phyloP scores from a whole-genome alignment of 2,113 vertebrate species.

The Corythornis vintsioides region DNA sequence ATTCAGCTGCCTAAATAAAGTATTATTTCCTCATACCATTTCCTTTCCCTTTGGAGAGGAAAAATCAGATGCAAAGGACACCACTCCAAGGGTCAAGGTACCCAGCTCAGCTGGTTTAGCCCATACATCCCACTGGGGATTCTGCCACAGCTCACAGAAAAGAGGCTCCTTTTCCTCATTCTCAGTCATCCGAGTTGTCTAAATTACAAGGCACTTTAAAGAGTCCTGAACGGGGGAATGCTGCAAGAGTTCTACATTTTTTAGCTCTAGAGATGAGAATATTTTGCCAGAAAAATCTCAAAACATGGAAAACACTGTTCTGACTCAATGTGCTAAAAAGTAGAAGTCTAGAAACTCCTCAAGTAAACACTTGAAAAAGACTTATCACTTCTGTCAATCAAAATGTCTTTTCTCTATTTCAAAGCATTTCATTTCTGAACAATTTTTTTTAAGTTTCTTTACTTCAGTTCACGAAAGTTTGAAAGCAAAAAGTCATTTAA shows the following conservation, averaged over 20 bases:
- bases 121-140: background rate
- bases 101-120: background rate
- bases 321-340: background rate
- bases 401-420: background rate
- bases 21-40: background rate
- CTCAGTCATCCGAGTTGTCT: background rate
- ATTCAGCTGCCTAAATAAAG: background rate
- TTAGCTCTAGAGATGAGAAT: background rate
- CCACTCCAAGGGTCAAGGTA: background rate
- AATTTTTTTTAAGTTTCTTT: background rate
- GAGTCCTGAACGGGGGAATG: background rate
- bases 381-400: background rate
- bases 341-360: background rate
- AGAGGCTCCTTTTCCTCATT: background rate
- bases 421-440: background rate
- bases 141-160: background rate
- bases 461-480: background rate
- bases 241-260: background rate
- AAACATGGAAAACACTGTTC: background rate
- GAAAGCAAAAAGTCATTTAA: background rate
- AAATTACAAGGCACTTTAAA: background rate
- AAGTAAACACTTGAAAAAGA: background rate
- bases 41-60: background rate
- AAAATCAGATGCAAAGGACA: accelerated
- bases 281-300: background rate